These are phyloP conservation scores for Euschistus heros DNA, from an alignment of 1,140 invertebrate species.

Conservation along the genomic window DNA sequence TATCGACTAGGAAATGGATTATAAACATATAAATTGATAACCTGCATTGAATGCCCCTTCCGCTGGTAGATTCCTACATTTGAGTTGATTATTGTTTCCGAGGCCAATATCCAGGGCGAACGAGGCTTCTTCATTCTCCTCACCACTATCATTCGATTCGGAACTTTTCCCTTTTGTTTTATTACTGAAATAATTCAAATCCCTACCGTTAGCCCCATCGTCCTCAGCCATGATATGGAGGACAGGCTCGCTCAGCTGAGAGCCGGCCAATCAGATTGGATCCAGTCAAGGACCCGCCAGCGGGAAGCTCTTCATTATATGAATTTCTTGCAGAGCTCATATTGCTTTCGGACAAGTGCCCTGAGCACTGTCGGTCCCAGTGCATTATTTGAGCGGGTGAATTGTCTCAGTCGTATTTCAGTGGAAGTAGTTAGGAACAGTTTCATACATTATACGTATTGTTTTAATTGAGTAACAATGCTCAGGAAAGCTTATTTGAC, in stretches of 20 bases:
- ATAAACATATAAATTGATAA: constrained; percentile 16
- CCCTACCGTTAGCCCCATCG: constrained; percentile 23
- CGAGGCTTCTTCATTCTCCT: constrained; percentile 19
- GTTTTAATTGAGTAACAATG: too few species aligned
- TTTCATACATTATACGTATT: too few species aligned
- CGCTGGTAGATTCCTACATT: constrained; percentile 9
- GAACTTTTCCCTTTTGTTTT: constrained; percentile 23
- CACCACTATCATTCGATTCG: constrained; percentile 22
- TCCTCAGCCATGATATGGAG: constrained; percentile 28
- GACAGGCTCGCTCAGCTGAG: neutral
- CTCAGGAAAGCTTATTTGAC: too few species aligned
- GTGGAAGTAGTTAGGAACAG: too few species aligned
- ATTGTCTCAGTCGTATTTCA: neutral
- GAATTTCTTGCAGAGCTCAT: constrained; percentile 1
- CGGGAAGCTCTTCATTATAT: constrained; percentile 13
- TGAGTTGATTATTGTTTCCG: constrained; percentile 10
- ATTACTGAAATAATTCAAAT: constrained; percentile 26
- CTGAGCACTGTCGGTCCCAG: neutral
- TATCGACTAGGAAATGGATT: neutral
- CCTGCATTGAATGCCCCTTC: constrained; percentile 18
- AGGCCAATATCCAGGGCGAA: constrained; percentile 27
- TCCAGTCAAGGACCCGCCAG: constrained; percentile 5
- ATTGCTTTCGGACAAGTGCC: neutral
- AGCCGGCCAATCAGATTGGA: neutral
- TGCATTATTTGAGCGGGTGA: neutral